phyloP scores from a whole-genome alignment of 2,888 invertebrate species.

The Cephus nigrinus region DNA sequence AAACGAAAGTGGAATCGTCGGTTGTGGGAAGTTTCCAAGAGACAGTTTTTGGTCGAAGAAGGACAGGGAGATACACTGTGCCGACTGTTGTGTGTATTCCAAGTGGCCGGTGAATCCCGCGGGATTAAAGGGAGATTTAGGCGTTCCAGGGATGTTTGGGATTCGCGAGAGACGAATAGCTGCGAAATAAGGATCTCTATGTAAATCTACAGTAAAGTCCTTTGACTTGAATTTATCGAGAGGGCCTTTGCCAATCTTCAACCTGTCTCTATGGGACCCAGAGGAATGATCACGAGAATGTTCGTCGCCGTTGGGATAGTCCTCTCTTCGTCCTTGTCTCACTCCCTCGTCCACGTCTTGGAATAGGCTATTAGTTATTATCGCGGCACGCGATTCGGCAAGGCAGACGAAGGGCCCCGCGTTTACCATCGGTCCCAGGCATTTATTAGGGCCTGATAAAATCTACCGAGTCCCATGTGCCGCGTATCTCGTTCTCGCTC shows the following conservation, averaged over 20 bases:
- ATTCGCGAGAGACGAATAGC: constrained; percentile 42
- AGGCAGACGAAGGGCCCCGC: neutral
- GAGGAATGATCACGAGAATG: neutral
- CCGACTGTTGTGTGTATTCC: constrained; percentile 39
- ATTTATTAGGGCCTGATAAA: neutral
- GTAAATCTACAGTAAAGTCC: constrained; percentile 39
- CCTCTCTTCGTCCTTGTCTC: neutral
- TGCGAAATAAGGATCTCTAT: constrained; percentile 50
- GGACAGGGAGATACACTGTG: neutral
- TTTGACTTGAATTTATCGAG: constrained; percentile 40
- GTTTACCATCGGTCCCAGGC: neutral
- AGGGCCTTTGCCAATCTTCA: neutral
- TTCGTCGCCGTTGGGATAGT: neutral
- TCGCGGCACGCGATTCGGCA: neutral
- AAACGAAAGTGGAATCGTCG: neutral
- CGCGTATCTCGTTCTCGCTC: neutral
- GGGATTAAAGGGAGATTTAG: constrained; percentile 50
- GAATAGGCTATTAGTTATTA: neutral
- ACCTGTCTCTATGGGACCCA: neutral
- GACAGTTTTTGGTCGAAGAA: neutral
- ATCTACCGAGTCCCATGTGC: neutral
- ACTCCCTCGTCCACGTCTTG: neutral
- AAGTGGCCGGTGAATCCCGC: constrained; percentile 33
- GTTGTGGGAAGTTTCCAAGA: neutral
- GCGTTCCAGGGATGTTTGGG: constrained; percentile 26